Evolutionary conservation across 1,140 invertebrate species (phyloP).

Genomic region (Pseudomyrmex flavicornis): DNA sequence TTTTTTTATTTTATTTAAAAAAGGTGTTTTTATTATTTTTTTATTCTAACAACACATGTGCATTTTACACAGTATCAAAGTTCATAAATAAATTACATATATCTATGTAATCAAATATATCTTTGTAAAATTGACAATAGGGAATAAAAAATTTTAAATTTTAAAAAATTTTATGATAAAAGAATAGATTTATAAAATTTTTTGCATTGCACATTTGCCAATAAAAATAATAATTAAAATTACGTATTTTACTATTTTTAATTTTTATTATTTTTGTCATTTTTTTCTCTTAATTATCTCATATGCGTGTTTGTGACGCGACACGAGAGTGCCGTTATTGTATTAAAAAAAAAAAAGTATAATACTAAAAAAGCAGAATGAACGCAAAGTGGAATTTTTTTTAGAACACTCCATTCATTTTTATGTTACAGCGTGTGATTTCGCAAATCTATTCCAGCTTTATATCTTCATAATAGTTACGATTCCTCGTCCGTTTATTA

Average conservation of each 20-base stretch:
- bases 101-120: background rate
- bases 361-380: conserved; percentile 49
- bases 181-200: background rate
- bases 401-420: conserved; percentile 37
- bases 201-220: background rate
- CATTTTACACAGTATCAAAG: background rate
- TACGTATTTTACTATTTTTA: background rate
- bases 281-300: conserved; percentile 16
- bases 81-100: background rate
- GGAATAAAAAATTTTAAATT: background rate
- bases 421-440: conserved; percentile 31
- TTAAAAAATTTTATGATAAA: background rate
- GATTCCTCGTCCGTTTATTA: background rate
- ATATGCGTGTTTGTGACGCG: background rate
- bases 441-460: background rate
- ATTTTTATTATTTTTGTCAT: background rate
- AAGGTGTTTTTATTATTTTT: too few relatives aligned
- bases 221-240: conserved; percentile 22
- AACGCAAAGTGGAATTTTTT: conserved; percentile 40
- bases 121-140: background rate
- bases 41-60: too few relatives aligned
- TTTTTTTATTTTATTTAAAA: background rate
- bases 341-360: conserved; percentile 41
- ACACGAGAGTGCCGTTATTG: conserved; percentile 36
- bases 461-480: too few relatives aligned